Conservation (phyloP, 2,888 invertebrate genomes). For the Creontiades dilutus region DNA sequence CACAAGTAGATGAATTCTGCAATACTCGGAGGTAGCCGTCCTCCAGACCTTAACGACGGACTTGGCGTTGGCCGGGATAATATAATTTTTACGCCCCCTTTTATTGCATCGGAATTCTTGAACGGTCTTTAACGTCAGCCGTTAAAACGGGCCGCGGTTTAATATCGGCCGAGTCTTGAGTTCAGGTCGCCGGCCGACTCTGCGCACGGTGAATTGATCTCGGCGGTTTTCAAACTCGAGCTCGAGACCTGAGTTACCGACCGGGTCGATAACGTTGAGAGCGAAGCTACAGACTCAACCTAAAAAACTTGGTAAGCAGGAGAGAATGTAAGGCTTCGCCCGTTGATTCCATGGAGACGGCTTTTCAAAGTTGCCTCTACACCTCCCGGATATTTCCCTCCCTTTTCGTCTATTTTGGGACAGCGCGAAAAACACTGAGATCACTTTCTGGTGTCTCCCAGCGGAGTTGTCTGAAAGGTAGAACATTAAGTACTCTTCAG, state of each 20-base stretch:
- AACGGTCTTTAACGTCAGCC: not conserved
- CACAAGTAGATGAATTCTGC: too few relatives aligned
- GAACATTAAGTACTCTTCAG: too few relatives aligned
- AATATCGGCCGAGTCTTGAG: not conserved
- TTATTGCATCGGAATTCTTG: not conserved
- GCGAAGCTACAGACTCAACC: constrained; percentile 3
- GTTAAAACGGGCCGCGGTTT: not conserved
- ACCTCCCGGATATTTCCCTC: not conserved
- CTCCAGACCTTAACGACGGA: not conserved
- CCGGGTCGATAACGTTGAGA: not conserved
- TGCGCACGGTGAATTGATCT: not conserved
- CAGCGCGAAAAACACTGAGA: too few relatives aligned
- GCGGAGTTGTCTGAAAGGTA: too few relatives aligned
- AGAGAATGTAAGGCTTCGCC: constrained; percentile 13
- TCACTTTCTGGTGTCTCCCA: too few relatives aligned
- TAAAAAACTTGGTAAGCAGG: constrained; percentile 26
- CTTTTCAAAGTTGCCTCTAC: constrained; percentile 25
- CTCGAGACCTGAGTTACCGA: constrained; percentile 2
- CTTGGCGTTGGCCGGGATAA: not conserved
- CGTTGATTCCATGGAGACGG: not conserved
- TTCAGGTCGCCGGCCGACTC: not conserved
- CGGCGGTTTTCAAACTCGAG: constrained; percentile 2
- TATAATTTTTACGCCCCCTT: not conserved
- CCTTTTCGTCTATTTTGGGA: too few relatives aligned
- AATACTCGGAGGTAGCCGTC: too few relatives aligned